Evolutionary conservation across 1,140 invertebrate species (phyloP).

Genomic region (Heterodera carotae): DNA sequence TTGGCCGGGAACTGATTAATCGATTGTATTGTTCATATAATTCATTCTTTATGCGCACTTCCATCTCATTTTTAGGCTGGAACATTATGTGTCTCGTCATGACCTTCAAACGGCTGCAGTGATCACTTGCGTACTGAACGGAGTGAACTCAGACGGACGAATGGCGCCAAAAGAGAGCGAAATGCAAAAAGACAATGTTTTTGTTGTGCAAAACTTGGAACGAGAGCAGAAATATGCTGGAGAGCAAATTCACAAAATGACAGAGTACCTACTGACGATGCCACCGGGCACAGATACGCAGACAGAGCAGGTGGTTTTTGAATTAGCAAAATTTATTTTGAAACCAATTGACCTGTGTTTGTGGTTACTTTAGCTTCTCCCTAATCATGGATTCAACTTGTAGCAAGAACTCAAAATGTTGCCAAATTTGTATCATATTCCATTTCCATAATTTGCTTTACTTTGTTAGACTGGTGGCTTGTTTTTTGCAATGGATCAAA

Average conservation of each 20-base stretch:
- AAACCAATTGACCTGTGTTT: too few species aligned
- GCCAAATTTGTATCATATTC: background rate
- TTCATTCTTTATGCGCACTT: slow-evolving; percentile 5
- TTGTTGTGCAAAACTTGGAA: background rate
- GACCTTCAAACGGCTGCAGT: slow-evolving; percentile 41
- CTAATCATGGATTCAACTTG: too few species aligned
- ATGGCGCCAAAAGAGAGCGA: background rate
- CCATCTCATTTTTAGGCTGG: slow-evolving; percentile 2
- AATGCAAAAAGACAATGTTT: background rate
- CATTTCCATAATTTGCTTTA: background rate
- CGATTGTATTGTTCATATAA: slow-evolving; percentile 6
- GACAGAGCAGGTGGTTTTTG: background rate
- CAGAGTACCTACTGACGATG: background rate
- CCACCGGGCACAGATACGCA: background rate
- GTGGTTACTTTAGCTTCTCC: too few species aligned
- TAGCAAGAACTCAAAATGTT: too few species aligned
- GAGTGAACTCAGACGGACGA: background rate
- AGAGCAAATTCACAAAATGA: background rate
- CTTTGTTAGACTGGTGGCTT: background rate
- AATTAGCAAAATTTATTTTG: too few species aligned
- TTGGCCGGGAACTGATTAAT: slow-evolving; percentile 36
- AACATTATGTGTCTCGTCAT: slow-evolving; percentile 28
- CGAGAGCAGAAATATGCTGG: slow-evolving; percentile 3
- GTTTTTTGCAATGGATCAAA: slow-evolving; percentile 1
- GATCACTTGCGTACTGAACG: slow-evolving; percentile 33